These are phyloP conservation scores for Paedocypris sp. DNA, from an alignment of 2,113 vertebrate genomes.

Conservation along the genomic window DNA sequence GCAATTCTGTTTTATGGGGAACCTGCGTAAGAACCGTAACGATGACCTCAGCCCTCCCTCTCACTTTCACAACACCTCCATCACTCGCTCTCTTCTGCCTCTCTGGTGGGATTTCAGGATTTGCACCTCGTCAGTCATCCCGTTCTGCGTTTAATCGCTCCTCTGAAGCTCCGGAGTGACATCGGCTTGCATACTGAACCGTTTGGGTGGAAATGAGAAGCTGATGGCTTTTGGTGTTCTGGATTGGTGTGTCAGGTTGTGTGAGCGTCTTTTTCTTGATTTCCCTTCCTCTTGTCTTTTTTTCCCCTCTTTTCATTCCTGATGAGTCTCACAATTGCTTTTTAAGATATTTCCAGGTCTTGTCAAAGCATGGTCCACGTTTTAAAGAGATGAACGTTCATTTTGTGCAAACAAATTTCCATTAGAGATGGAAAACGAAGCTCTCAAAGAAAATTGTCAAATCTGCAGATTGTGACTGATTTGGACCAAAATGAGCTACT, in stretches of 20 bases:
- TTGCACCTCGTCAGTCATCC: slow-evolving; percentile 13
- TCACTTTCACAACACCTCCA: neutral
- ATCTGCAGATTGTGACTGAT: no score
- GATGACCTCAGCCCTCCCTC: slow-evolving; percentile 18
- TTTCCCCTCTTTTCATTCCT: neutral
- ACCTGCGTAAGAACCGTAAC: slow-evolving; percentile 5
- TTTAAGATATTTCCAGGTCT: no score
- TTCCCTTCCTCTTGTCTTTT: neutral
- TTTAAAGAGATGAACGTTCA: no score
- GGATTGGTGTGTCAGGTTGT: neutral
- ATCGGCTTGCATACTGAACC: neutral
- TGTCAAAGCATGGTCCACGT: no score
- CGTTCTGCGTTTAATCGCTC: neutral
- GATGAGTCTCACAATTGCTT: no score
- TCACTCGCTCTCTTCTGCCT: neutral
- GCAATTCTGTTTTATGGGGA: slow-evolving; percentile 12
- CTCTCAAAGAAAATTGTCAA: no score
- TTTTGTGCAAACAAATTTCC: no score
- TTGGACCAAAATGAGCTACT: no score
- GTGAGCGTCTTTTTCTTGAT: neutral
- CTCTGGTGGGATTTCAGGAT: neutral
- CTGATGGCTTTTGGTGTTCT: neutral
- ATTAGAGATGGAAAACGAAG: no score
- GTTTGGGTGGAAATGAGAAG: neutral
- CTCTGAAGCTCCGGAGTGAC: neutral